A percentile compares a stretch with the other conserved stretches of the same genome.
Conservation (phyloP, 2,113 vertebrate genomes). For the Aplodontia rufa region DNA sequence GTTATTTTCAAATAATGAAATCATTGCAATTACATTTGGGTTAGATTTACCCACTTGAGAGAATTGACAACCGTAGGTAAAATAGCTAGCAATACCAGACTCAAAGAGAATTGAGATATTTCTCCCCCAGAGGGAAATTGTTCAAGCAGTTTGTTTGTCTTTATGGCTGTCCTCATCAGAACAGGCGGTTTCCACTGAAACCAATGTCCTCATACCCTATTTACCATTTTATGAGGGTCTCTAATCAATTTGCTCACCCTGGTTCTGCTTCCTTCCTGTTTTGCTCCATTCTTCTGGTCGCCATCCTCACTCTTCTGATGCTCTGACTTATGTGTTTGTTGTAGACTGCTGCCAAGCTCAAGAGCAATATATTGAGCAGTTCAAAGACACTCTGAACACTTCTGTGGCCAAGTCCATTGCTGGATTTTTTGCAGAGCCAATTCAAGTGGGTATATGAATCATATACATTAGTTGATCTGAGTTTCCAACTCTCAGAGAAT, state of each 20-base stretch:
- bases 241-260: neutral
- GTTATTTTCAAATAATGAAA: slow-evolving; percentile 23
- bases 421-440: slow-evolving; percentile 95
- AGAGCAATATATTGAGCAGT: slow-evolving; percentile 90
- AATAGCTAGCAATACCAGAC: neutral
- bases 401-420: slow-evolving; percentile 89
- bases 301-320: slow-evolving; percentile 18
- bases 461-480: neutral
- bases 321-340: neutral
- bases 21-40: neutral
- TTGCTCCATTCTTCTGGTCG: neutral
- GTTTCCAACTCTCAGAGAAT: neutral
- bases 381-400: slow-evolving; percentile 92
- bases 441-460: slow-evolving; percentile 88
- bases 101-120: neutral
- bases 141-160: neutral
- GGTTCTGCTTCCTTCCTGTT: neutral
- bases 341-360: slow-evolving; percentile 93
- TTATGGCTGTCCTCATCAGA: neutral
- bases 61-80: neutral
- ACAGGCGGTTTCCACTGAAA: neutral
- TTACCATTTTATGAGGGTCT: neutral
- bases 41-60: neutral
- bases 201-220: neutral
- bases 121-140: neutral